A percentile compares a stretch with the other conserved stretches of the same genome.
These are phyloP conservation scores for Scopus umbretta DNA, from an alignment of 2,113 vertebrate species.

Conservation along the genomic window DNA sequence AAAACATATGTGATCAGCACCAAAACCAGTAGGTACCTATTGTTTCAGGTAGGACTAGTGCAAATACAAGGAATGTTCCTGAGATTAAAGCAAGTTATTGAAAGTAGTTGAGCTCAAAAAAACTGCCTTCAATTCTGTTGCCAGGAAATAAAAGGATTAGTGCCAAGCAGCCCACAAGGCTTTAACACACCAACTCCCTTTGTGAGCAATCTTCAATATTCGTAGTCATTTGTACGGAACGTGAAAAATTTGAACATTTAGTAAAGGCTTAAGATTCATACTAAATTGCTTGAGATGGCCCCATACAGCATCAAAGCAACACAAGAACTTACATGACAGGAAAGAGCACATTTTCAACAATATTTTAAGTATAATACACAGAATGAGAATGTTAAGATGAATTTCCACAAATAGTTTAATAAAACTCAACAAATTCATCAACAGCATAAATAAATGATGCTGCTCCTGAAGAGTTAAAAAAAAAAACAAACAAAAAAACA, in stretches of 20 bases:
- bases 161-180: not conserved
- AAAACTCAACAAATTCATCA: not conserved
- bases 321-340: not conserved
- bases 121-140: not conserved
- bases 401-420: not conserved
- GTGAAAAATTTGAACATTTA: not conserved
- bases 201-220: not conserved
- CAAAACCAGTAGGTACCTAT: not conserved
- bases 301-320: not conserved
- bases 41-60: not conserved
- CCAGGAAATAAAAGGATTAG: not conserved
- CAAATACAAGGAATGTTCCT: not conserved
- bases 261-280: not conserved
- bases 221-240: not conserved
- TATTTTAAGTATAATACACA: not conserved
- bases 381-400: not conserved
- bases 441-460: not conserved
- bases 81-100: not conserved
- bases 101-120: not conserved
- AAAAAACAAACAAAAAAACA: too few species aligned
- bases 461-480: not conserved
- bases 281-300: not conserved
- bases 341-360: not conserved
- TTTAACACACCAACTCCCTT: not conserved
- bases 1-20: not conserved